phyloP scores from a whole-genome alignment of 1,140 invertebrate species.

The Cheumatopsyche charites region DNA sequence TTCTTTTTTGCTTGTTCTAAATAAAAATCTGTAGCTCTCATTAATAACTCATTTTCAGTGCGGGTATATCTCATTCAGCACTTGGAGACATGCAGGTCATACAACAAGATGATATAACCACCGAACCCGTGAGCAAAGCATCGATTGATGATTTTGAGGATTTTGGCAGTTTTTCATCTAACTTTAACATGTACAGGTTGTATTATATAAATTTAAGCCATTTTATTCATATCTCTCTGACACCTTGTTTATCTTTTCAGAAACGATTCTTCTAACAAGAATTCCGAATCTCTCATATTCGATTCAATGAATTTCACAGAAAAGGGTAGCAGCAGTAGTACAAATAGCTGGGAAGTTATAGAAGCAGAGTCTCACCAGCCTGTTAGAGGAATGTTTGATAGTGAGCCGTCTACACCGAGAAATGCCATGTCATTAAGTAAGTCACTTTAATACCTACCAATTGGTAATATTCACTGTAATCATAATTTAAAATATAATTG shows the following conservation, averaged over 20 bases:
- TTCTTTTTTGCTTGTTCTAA: neutral
- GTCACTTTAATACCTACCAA: neutral
- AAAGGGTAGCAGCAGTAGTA: constrained; percentile 22
- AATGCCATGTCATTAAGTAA: constrained; percentile 25
- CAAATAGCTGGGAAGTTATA: constrained; percentile 53
- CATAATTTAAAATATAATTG: too few species aligned
- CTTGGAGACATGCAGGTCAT: constrained; percentile 92
- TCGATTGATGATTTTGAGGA: constrained; percentile 54
- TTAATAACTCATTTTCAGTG: constrained; percentile 53
- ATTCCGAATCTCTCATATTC: constrained; percentile 38
- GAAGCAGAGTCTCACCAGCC: constrained; percentile 53
- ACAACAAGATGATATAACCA: constrained; percentile 75
- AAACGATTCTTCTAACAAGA: constrained; percentile 43
- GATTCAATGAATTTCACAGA: constrained; percentile 36
- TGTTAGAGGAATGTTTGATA: constrained; percentile 54
- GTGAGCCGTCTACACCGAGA: constrained; percentile 42
- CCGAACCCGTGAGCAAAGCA: constrained; percentile 33
- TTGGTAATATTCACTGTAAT: too few species aligned
- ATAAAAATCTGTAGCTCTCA: neutral
- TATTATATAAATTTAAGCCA: neutral
- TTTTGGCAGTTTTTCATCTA: constrained; percentile 58
- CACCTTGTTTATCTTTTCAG: constrained; percentile 26
- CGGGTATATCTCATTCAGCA: constrained; percentile 90
- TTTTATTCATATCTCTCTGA: too few species aligned
- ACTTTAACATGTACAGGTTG: constrained; percentile 63